Evolutionary conservation across 2,113 vertebrate genomes (phyloP).

Genomic region (Rafetus swinhoei): DNA sequence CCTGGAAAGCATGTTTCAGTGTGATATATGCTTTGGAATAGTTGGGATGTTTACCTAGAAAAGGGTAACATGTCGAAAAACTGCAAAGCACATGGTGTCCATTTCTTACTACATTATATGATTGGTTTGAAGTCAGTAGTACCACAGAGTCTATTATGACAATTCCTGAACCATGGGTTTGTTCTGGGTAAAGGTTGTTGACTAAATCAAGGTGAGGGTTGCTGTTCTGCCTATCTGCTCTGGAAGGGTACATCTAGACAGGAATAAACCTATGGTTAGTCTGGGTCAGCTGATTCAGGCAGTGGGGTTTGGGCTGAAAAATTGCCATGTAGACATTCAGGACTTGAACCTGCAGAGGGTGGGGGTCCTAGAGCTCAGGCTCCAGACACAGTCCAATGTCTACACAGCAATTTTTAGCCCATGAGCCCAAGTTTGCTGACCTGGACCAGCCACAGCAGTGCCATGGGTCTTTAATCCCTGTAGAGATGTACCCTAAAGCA

Average conservation of each 20-base stretch:
- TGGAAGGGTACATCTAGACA: not conserved
- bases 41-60: not conserved
- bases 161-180: not conserved
- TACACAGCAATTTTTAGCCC: not conserved
- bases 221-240: not conserved
- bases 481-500: not conserved
- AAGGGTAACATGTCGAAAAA: not conserved
- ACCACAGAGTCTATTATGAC: not conserved
- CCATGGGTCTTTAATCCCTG: not conserved
- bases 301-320: not conserved
- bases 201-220: not conserved
- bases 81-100: too few relatives aligned
- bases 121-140: not conserved
- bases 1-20: not conserved
- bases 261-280: not conserved
- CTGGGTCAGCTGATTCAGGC: not conserved
- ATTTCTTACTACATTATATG: not conserved
- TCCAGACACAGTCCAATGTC: not conserved
- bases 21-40: not conserved
- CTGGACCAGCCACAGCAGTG: not conserved
- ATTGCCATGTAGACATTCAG: not conserved
- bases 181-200: not conserved
- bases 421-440: not conserved
- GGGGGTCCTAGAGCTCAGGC: not conserved
- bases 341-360: not conserved